Conservation (phyloP, 2,113 vertebrate species). For the Thalassoma bifasciatum region DNA sequence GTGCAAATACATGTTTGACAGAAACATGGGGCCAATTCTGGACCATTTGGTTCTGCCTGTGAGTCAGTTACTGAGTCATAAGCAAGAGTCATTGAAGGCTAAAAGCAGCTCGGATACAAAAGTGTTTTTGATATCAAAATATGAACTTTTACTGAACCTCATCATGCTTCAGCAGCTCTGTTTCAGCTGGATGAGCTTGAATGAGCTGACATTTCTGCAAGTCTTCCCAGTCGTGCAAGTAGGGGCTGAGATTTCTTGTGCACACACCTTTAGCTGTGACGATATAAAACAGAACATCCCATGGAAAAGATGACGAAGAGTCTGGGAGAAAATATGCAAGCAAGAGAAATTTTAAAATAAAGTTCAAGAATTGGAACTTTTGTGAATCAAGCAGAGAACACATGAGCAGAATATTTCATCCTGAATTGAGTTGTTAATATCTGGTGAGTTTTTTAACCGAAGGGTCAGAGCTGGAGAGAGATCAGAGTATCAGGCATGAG, state of each 20-base stretch:
- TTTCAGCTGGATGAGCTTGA: constrained; percentile 26
- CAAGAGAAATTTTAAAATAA: too few relatives aligned
- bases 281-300: not conserved
- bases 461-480: too few relatives aligned
- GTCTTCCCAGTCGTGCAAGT: constrained; percentile 27
- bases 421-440: too few relatives aligned
- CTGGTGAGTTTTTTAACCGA: too few relatives aligned
- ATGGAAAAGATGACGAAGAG: not conserved
- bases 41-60: constrained; percentile 9
- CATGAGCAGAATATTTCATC: too few relatives aligned
- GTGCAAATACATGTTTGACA: not conserved
- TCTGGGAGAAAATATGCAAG: not conserved
- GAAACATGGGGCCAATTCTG: not conserved
- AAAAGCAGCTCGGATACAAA: not conserved
- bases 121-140: constrained; percentile 3
- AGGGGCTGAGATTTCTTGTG: constrained; percentile 3
- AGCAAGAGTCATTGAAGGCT: not conserved
- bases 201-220: constrained; percentile 49
- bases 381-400: too few relatives aligned
- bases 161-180: not conserved
- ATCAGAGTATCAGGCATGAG: too few relatives aligned
- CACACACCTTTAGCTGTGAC: not conserved
- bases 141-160: constrained; percentile 11
- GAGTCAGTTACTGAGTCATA: constrained; percentile 3
- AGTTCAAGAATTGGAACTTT: too few relatives aligned